A percentile compares a stretch with the other conserved stretches of the same genome.
Conservation (phyloP, 1,140 invertebrate species). For the Brachionus calyciflorus region DNA sequence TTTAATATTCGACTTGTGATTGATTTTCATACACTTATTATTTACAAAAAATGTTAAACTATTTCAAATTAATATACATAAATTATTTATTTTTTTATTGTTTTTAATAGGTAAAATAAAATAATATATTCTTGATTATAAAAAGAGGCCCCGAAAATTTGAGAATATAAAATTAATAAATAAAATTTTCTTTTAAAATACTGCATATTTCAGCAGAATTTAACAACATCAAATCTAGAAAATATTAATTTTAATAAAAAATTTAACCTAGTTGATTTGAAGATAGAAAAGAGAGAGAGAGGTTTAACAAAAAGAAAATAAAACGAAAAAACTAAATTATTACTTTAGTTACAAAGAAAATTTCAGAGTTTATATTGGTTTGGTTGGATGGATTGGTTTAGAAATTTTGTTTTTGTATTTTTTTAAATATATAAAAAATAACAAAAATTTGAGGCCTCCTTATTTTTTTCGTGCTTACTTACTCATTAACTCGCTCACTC, state of each 20-base stretch:
- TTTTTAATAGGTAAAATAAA: background rate
- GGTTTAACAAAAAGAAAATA: background rate
- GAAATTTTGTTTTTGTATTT: conserved; percentile 30
- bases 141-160: background rate
- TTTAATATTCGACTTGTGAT: too few species aligned
- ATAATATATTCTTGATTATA: conserved; percentile 41
- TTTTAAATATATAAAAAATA: background rate
- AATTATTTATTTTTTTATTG: conserved; percentile 18
- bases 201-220: conserved; percentile 38
- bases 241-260: conserved; percentile 31
- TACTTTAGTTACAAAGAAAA: conserved; percentile 16
- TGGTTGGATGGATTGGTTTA: conserved; percentile 31
- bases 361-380: conserved; percentile 26
- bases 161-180: too few species aligned
- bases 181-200: background rate
- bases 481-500: background rate
- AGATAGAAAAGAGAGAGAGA: conserved; percentile 1
- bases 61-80: conserved; percentile 20
- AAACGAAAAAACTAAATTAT: conserved; percentile 37
- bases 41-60: background rate
- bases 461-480: background rate
- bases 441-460: conserved; percentile 26
- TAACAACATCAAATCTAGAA: background rate
- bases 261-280: conserved; percentile 44
- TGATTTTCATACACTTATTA: too few species aligned